Evolutionary conservation across 2,888 invertebrate species (phyloP).

Genomic region (Galerucella calmariensis): DNA sequence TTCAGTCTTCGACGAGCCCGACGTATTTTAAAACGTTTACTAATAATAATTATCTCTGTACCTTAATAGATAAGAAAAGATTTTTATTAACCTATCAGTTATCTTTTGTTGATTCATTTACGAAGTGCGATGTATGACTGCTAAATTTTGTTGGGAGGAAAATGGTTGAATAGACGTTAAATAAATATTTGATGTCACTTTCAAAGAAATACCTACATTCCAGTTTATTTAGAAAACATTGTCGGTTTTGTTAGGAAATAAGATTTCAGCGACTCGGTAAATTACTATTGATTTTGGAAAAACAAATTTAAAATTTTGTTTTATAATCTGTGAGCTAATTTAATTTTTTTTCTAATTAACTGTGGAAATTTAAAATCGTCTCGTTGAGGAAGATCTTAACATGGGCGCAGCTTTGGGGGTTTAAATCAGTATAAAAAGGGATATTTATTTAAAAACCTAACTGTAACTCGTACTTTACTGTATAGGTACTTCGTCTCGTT

Average conservation of each 20-base stretch:
- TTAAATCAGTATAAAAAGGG: no score
- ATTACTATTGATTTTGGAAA: background rate
- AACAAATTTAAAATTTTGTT: background rate
- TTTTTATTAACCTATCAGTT: slow-evolving; percentile 19
- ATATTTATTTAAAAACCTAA: no score
- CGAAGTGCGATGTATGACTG: background rate
- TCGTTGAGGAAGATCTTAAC: no score
- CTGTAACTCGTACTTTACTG: no score
- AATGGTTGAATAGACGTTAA: background rate
- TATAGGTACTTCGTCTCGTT: no score
- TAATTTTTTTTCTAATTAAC: background rate
- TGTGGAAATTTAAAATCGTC: background rate
- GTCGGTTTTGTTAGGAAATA: slow-evolving; percentile 8
- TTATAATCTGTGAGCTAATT: background rate
- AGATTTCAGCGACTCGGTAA: slow-evolving; percentile 3
- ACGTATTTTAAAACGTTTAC: background rate
- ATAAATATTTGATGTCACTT: slow-evolving; percentile 24
- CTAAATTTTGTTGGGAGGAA: background rate
- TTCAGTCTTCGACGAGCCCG: background rate
- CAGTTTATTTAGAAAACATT: slow-evolving; percentile 18
- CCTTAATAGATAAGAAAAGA: slow-evolving; percentile 7
- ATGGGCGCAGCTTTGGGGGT: no score
- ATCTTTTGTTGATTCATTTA: slow-evolving; percentile 17
- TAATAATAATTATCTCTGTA: background rate
- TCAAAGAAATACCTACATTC: slow-evolving; percentile 13